These are phyloP conservation scores for Oconnorella tubifera DNA, from an alignment of 2,888 invertebrate genomes.

Conservation along the genomic window DNA sequence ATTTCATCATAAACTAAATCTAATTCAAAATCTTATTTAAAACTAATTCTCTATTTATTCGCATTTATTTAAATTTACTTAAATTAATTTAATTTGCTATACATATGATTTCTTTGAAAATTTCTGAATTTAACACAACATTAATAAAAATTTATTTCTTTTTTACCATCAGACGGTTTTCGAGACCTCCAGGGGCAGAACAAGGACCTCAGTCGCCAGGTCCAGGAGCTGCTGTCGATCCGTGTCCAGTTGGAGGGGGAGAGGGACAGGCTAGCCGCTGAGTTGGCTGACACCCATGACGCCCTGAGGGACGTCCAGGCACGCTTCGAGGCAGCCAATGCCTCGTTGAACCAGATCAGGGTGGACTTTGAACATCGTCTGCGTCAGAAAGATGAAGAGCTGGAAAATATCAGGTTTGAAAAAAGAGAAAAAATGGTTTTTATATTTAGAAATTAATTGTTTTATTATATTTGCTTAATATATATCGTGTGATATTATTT, in stretches of 20 bases:
- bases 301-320: conserved; percentile 94
- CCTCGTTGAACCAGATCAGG: conserved; percentile 77
- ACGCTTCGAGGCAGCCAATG: conserved; percentile 83
- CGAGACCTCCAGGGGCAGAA: conserved; percentile 88
- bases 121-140: too few relatives aligned
- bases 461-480: too few relatives aligned
- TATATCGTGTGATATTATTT: too few relatives aligned
- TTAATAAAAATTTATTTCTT: too few relatives aligned
- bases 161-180: conserved; percentile 91
- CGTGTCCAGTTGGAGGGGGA: conserved; percentile 98
- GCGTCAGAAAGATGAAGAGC: conserved; percentile 97
- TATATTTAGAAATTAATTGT: too few relatives aligned
- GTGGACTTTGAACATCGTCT: conserved; percentile 96
- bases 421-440: neutral
- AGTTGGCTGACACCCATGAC: conserved; percentile 93
- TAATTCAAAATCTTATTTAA: too few relatives aligned
- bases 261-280: conserved; percentile 94
- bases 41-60: too few relatives aligned
- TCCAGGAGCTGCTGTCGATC: conserved; percentile 87
- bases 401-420: conserved; percentile 87
- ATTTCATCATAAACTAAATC: too few relatives aligned
- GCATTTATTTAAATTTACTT: too few relatives aligned
- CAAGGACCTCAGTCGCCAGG: conserved; percentile 84
- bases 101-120: too few relatives aligned
- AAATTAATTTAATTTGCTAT: too few relatives aligned